Evolutionary conservation across 2,113 vertebrate species (phyloP).

Genomic region (Mus pahari): DNA sequence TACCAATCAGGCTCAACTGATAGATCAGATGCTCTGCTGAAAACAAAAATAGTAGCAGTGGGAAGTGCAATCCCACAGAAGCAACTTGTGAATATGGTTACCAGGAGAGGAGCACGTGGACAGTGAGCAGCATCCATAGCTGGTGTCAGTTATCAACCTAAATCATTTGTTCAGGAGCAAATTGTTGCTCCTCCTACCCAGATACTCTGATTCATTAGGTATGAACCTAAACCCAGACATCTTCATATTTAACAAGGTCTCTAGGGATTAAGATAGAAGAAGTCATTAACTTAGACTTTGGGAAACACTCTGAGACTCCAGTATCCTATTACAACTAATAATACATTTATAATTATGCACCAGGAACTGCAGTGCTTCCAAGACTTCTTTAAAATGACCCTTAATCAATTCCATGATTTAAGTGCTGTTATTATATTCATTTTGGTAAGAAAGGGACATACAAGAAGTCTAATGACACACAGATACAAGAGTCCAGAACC

Average conservation of each 20-base stretch:
- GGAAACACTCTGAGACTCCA: constrained; percentile 47
- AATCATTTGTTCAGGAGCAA: constrained; percentile 1
- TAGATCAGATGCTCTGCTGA: not conserved
- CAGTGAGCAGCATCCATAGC: not conserved
- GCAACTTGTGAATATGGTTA: not conserved
- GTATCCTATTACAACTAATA: constrained; percentile 59
- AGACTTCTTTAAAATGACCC: constrained; percentile 47
- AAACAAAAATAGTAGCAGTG: not conserved
- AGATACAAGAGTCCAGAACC: not conserved
- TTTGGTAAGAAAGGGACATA: constrained; percentile 15
- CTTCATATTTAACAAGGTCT: constrained; percentile 61
- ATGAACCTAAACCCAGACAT: not conserved
- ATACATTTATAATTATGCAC: constrained; percentile 57
- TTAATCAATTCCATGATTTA: constrained; percentile 38
- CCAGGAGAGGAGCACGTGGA: not conserved
- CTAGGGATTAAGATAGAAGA: constrained; percentile 45
- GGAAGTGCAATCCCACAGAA: not conserved
- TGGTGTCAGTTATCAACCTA: not conserved
- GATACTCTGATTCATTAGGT: constrained; percentile 48
- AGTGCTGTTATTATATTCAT: not conserved
- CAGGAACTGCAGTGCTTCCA: constrained; percentile 24
- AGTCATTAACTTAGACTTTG: constrained; percentile 58
- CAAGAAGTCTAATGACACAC: not conserved
- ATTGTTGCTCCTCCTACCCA: not conserved
- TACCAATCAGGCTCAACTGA: not conserved